These are phyloP conservation scores for Oscheius sp. DNA, from an alignment of 1,140 invertebrate species.

Conservation along the genomic window DNA sequence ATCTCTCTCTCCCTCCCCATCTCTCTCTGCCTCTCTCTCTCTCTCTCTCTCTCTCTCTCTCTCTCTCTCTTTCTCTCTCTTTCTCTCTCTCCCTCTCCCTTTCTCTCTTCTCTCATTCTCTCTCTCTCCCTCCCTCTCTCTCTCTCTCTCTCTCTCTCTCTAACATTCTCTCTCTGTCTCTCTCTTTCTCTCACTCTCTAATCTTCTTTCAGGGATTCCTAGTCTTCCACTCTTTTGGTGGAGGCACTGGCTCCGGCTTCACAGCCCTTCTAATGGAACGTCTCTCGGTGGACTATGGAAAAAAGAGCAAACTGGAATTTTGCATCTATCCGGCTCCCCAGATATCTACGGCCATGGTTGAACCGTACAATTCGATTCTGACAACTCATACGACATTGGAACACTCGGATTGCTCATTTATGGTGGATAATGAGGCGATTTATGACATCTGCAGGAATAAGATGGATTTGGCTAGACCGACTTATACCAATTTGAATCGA, in stretches of 20 bases:
- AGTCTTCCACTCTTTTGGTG: constrained; percentile 85
- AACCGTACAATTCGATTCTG: constrained; percentile 65
- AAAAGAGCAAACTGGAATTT: constrained; percentile 78
- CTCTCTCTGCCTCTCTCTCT: not conserved
- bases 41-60: not conserved
- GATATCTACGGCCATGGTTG: constrained; percentile 63
- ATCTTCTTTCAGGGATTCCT: constrained; percentile 74
- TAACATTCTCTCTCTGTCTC: not conserved
- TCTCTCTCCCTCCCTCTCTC: not conserved
- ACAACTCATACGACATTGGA: constrained; percentile 71
- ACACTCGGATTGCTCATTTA: constrained; percentile 62
- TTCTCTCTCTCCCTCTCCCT: not conserved
- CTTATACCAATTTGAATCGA: constrained; percentile 78
- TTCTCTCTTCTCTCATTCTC: not conserved
- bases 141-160: not conserved
- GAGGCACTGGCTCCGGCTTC: constrained; percentile 73
- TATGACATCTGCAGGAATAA: constrained; percentile 86
- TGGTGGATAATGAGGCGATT: constrained; percentile 79
- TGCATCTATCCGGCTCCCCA: constrained; percentile 83
- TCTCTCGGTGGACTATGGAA: constrained; percentile 71
- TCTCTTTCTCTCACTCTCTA: not conserved
- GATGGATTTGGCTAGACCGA: constrained; percentile 77
- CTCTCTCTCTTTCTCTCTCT: not conserved
- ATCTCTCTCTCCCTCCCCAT: constrained; percentile 61
- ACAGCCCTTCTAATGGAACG: constrained; percentile 74